phyloP scores from a whole-genome alignment of 1,140 invertebrate genomes.

The Neodiprion lecontei region DNA sequence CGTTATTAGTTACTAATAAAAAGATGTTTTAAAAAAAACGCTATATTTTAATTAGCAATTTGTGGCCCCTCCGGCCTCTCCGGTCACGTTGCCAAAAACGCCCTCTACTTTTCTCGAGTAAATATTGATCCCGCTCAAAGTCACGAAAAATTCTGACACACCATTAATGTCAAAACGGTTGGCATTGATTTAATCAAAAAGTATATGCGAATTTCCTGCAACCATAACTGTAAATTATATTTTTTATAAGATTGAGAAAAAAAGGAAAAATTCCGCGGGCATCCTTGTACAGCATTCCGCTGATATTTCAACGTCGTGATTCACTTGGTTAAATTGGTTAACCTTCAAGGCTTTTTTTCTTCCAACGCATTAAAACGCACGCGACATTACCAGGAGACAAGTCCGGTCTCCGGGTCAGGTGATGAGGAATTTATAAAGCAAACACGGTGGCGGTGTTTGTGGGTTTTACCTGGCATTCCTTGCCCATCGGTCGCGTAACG shows the following conservation, averaged over 20 bases:
- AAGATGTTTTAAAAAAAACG: too few relatives aligned
- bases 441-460: background rate
- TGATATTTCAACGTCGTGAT: too few relatives aligned
- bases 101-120: background rate
- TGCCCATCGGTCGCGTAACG: background rate
- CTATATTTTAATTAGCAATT: background rate
- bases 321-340: background rate
- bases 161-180: too few relatives aligned
- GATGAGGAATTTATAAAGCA: background rate
- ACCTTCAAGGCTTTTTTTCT: background rate
- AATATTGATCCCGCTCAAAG: background rate
- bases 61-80: background rate
- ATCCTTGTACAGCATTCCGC: too few relatives aligned
- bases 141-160: background rate
- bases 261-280: too few relatives aligned
- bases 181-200: background rate
- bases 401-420: background rate
- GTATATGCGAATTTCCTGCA: background rate
- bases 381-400: background rate
- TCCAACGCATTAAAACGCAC: background rate
- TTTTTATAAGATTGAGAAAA: too few relatives aligned
- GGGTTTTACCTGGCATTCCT: background rate
- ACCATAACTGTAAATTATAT: background rate
- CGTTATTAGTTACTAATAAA: background rate
- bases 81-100: background rate